A percentile compares a stretch with the other conserved stretches of the same genome.
Evolutionary conservation across 2,888 invertebrate species (phyloP).

Genomic region (Gasteruption jaculator): DNA sequence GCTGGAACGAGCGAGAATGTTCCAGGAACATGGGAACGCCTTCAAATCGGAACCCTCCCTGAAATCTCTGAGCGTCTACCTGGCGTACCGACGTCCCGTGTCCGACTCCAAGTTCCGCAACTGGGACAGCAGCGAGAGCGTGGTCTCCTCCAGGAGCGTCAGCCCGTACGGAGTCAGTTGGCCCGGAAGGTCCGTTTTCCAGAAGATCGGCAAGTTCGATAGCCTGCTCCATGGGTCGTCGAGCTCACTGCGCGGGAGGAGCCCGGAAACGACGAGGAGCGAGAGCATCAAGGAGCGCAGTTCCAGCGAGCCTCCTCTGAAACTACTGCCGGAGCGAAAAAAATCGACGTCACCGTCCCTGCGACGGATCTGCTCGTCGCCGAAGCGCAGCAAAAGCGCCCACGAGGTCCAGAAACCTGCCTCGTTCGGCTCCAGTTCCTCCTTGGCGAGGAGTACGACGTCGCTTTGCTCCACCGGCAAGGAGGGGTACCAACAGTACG

Average conservation of each 20-base stretch:
- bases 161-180: conserved; percentile 62
- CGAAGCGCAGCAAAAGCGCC: conserved; percentile 61
- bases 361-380: conserved; percentile 57
- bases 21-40: conserved; percentile 56
- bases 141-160: conserved; percentile 49
- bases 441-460: conserved; percentile 50
- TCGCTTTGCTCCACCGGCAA: conserved; percentile 50
- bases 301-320: conserved; percentile 63
- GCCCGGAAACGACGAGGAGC: conserved; percentile 44
- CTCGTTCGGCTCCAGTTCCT: conserved; percentile 34
- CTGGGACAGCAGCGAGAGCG: conserved; percentile 60
- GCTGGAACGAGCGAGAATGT: conserved; percentile 65
- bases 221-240: conserved; percentile 41
- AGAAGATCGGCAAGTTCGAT: conserved; percentile 45
- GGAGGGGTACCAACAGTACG: conserved; percentile 66
- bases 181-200: conserved; percentile 54
- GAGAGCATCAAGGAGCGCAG: conserved; percentile 56
- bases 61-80: conserved; percentile 60
- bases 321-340: conserved; percentile 42
- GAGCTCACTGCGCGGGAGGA: conserved; percentile 38
- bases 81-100: conserved; percentile 67
- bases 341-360: conserved; percentile 24
- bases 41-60: conserved; percentile 58
- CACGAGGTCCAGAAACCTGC: conserved; percentile 57
- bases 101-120: conserved; percentile 68